Percentiles rank a stretch among this genome's conserved stretches.
Conservation (phyloP, 2,888 invertebrate genomes). For the Eupithecia insigniata region DNA sequence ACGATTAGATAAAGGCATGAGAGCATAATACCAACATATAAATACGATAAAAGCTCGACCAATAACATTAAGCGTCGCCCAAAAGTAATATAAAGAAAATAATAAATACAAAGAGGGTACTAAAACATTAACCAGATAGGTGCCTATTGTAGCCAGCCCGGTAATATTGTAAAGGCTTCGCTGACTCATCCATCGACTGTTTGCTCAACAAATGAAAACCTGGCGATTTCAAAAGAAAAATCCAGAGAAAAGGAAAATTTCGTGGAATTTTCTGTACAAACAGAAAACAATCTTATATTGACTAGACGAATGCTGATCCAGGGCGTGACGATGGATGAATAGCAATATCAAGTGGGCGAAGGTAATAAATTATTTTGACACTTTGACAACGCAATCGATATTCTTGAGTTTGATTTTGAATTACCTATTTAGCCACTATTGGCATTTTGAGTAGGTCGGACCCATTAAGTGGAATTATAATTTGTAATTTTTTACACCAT, state of each 20-base stretch:
- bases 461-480: background rate
- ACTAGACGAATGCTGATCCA: constrained; percentile 25
- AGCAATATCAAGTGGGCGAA: constrained; percentile 12
- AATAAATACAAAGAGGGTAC: constrained; percentile 26
- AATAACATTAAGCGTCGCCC: constrained; percentile 5
- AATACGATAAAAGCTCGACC: constrained; percentile 4
- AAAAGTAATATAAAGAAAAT: constrained; percentile 20
- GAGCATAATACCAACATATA: background rate
- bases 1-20: background rate
- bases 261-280: constrained; percentile 24
- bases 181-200: constrained; percentile 29
- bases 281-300: constrained; percentile 33
- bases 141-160: constrained; percentile 11
- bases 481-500: background rate
- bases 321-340: constrained; percentile 27
- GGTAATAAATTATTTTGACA: constrained; percentile 23
- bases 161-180: constrained; percentile 21
- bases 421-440: background rate
- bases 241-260: constrained; percentile 24
- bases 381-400: constrained; percentile 11
- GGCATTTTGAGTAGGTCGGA: too few species aligned
- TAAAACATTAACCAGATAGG: constrained; percentile 23
- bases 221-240: background rate
- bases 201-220: constrained; percentile 32
- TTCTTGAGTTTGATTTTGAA: background rate